Conservation (phyloP, 2,113 vertebrate genomes). For the Hippocampus zosterae region DNA sequence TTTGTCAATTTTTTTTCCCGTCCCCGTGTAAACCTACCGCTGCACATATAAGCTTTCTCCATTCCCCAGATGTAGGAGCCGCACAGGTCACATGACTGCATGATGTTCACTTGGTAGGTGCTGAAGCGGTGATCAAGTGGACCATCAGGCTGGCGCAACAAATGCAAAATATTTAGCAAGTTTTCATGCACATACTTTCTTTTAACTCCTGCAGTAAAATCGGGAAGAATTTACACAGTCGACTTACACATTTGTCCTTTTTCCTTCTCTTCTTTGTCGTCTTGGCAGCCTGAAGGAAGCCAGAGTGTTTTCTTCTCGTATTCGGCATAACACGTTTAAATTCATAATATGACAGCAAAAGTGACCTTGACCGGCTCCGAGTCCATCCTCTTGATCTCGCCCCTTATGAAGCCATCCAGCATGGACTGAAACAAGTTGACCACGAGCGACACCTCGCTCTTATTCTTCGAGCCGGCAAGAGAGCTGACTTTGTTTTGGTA, state of each 20-base stretch:
- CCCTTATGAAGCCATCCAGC: constrained; percentile 87
- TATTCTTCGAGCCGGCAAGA: constrained; percentile 75
- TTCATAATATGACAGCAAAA: background rate
- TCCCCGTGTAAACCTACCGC: constrained; percentile 72
- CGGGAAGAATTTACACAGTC: background rate
- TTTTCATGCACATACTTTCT: background rate
- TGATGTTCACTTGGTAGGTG: constrained; percentile 91
- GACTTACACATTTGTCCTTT: constrained; percentile 82
- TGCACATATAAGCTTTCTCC: constrained; percentile 94
- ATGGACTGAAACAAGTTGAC: constrained; percentile 93
- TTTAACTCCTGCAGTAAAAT: background rate
- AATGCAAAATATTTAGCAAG: background rate
- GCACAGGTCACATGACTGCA: constrained; percentile 92
- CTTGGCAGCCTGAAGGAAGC: constrained; percentile 72
- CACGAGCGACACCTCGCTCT: constrained; percentile 82
- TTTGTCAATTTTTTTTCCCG: background rate
- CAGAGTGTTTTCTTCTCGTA: background rate
- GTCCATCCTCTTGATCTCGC: constrained; percentile 77
- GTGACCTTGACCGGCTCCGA: constrained; percentile 77
- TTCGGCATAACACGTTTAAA: background rate
- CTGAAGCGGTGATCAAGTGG: constrained; percentile 84
- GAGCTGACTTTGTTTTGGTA: constrained; percentile 81
- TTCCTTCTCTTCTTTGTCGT: constrained; percentile 82
- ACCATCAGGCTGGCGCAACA: constrained; percentile 70
- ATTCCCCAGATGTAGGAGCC: constrained; percentile 93